Base-by-base conservation (phyloP, 1,140 invertebrate genomes). In the Drosophila seguyi region DNA sequence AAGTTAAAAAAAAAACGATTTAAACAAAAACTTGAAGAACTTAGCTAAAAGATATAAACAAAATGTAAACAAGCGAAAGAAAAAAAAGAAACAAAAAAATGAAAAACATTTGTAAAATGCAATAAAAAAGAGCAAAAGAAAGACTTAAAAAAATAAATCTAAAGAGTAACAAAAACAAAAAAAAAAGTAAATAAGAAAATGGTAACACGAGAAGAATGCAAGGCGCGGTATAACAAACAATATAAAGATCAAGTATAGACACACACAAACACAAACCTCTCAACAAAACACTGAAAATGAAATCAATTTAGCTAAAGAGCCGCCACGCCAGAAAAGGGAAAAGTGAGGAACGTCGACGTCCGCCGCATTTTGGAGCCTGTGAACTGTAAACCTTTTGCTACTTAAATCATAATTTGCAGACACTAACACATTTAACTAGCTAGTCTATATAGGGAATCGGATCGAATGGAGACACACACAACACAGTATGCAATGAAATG, bases 101-200 rank as follows among this genome's bases (percentile, higher is more conserved):
- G 75, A 78, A 78, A 78, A 81, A 81, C 66, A 79, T 63, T 69
- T 81, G 79, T 78, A 92, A 91, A 82, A 92, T 79, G 75, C 84
- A 92, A 92, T 92, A 92, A 92, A 92, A 92, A 92, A 87, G 74
- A 91, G 86, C 91, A 92, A 92, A 92, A 92, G 79, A 92, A 92
- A 92, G 91, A 92, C 91, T 92, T 92, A 74, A 88, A 92, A 88
- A 80, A 92, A 69, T 77, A 71, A 88, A 88, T 75, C 42, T 79
- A 79, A 81, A 91, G 41, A 27, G 44, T 39, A 79, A 57, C 57
- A 66, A 72, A 72, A 52, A 61, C 60, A 75, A 29, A 29, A 29
- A 57, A 61, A 66, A 75, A 72, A 66, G 60, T 65, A 50, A 60
- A 57, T 44, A 67, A 65, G 60, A 58, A 72, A 80, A 65, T 42